A percentile compares a stretch with the other conserved stretches of the same genome.
Evolutionary conservation across 2,113 vertebrate species (phyloP).

Genomic region (Gila orcuttii): DNA sequence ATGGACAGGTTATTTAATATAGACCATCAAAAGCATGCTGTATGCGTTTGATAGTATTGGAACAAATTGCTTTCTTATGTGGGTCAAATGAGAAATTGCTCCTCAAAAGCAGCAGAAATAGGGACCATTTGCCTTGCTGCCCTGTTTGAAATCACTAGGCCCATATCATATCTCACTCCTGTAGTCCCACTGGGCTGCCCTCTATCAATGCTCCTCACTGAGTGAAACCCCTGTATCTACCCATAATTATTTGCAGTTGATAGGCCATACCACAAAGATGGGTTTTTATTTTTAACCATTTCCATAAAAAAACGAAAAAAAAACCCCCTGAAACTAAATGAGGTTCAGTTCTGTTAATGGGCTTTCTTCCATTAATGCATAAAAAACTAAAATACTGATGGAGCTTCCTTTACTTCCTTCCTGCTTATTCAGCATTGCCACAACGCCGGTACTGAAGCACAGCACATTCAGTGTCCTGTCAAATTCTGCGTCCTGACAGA

Average conservation of each 20-base stretch:
- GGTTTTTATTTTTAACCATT: neutral
- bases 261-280: neutral
- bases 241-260: slow-evolving; percentile 10
- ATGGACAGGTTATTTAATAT: slow-evolving; percentile 15
- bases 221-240: neutral
- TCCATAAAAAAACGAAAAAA: neutral
- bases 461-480: too few relatives aligned
- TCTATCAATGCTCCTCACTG: slow-evolving; percentile 14
- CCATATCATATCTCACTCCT: slow-evolving; percentile 36
- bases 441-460: neutral
- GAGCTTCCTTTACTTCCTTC: neutral
- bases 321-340: neutral
- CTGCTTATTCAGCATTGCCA: neutral
- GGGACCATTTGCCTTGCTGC: slow-evolving; percentile 34
- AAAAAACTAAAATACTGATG: neutral
- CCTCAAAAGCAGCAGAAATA: slow-evolving; percentile 29
- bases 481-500: too few relatives aligned
- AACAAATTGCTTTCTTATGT: slow-evolving; percentile 44
- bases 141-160: slow-evolving; percentile 44
- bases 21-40: slow-evolving; percentile 22
- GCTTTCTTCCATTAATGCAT: neutral
- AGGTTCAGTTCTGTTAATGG: neutral
- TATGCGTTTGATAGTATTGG: slow-evolving; percentile 30
- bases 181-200: slow-evolving; percentile 16
- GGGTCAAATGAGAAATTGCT: slow-evolving; percentile 46